Evolutionary conservation across 2,113 vertebrate species (phyloP).

Genomic region (Bufo bufo): DNA sequence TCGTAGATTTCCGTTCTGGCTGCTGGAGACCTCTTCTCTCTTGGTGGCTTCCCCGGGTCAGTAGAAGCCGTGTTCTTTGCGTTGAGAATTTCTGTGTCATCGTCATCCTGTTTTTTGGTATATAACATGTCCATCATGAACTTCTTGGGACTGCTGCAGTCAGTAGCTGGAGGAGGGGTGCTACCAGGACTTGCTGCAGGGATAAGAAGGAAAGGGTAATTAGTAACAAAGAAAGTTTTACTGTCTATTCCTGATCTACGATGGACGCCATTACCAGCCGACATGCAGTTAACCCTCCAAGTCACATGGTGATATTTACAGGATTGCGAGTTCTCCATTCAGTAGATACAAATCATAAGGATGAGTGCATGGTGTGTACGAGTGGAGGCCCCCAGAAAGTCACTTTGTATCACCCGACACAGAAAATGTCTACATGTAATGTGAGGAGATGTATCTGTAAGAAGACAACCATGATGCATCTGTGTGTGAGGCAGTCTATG

Average conservation of each 20-base stretch:
- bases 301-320: not conserved
- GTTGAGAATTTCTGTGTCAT: slow-evolving; percentile 10
- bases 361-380: not conserved
- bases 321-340: not conserved
- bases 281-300: not conserved
- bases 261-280: not conserved
- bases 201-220: not conserved
- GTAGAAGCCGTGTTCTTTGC: not conserved
- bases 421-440: no score
- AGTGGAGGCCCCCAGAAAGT: no score
- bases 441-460: no score
- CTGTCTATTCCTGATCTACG: not conserved
- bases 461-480: no score
- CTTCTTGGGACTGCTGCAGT: slow-evolving; percentile 73
- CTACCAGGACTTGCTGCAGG: slow-evolving; percentile 60
- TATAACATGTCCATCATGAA: slow-evolving; percentile 81
- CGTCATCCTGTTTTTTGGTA: slow-evolving; percentile 66
- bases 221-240: not conserved
- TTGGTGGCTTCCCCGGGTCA: slow-evolving; percentile 13
- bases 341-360: not conserved
- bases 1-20: not conserved
- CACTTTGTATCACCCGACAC: no score
- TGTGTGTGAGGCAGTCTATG: no score
- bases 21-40: not conserved
- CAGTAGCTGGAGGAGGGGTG: slow-evolving; percentile 50